Evolutionary conservation across 2,113 vertebrate species (phyloP).

Genomic region (Tragelaphus imberbis): DNA sequence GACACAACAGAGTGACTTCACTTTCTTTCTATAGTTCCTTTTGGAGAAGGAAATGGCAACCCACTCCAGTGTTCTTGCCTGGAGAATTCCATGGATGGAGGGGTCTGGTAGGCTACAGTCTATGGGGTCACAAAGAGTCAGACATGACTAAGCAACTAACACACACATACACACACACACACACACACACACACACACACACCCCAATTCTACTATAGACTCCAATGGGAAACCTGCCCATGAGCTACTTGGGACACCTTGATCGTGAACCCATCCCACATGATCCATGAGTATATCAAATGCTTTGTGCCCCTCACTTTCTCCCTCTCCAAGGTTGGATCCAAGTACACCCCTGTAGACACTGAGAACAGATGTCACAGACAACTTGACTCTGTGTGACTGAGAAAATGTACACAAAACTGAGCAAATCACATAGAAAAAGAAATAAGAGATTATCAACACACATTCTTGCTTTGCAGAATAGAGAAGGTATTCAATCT

Average conservation of each 20-base stretch:
- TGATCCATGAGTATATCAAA: background rate
- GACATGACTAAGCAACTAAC: background rate
- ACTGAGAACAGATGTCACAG: background rate
- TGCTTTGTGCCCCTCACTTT: background rate
- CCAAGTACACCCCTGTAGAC: background rate
- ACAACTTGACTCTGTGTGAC: background rate
- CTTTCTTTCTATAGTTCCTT: too few species aligned
- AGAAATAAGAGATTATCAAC: background rate
- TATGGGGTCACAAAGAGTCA: background rate
- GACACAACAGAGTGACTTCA: background rate
- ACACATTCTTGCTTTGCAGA: background rate
- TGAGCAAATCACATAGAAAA: background rate
- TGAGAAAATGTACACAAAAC: background rate
- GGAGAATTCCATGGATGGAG: background rate
- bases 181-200: background rate
- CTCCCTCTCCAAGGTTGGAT: background rate
- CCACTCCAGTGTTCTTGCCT: background rate
- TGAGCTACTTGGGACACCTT: background rate
- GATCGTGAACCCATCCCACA: background rate
- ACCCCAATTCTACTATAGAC: background rate
- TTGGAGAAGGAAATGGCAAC: background rate
- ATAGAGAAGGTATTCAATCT: background rate
- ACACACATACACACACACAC: background rate
- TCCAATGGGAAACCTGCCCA: background rate
- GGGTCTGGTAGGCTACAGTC: background rate